Base-by-base conservation (phyloP, 2,113 vertebrate species). In the Xerus inauris region DNA sequence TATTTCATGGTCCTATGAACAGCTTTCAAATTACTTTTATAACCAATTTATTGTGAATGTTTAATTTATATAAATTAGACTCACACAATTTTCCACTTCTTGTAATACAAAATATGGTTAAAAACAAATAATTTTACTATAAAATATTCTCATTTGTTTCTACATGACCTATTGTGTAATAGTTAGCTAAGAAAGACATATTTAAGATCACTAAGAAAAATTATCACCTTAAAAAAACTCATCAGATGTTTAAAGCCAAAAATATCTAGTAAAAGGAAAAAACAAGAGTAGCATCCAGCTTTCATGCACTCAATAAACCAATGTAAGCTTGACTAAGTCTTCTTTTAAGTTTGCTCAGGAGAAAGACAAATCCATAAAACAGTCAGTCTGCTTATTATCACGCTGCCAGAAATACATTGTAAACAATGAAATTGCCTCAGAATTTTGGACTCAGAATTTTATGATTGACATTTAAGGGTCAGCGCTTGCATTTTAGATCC, bases 361-460 rank as follows among this genome's bases (percentile, higher is more conserved):
- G 96, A 97, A 79, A 96, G 83, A 85, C 40, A 96, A 89, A 97
- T 97, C 89, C 85, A 62, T 96, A 97, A 92, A 75, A 73, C 13
- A 76, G 49, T 45, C 89, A n/a, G 62, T 5, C 9, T 57, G 76
- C 91, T 89, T 92, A 57, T 96, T 92, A 45, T 82, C 64, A 1
- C 0, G 1, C 85, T 71, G 64, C 86, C 94, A 94, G 86, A 94
- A 96, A 96, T 90, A 93, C 30, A 72, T 32, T 64, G 87, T 93
- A 85, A 97, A 96, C 89, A 98, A 93, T 95, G 76, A 69, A 96
- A 62, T 32, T 96, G 94, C 3, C 73, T 47, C 77, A 0, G 19
- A 57, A 80, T 94, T 98, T 96, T 97, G 71, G 91, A 75, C 59
- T 94, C 89, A 67, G 84, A 62, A 65, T 88, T 92, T 95, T 97